Conservation (phyloP, 2,113 vertebrate genomes). For the Cynopterus brachyotis region DNA sequence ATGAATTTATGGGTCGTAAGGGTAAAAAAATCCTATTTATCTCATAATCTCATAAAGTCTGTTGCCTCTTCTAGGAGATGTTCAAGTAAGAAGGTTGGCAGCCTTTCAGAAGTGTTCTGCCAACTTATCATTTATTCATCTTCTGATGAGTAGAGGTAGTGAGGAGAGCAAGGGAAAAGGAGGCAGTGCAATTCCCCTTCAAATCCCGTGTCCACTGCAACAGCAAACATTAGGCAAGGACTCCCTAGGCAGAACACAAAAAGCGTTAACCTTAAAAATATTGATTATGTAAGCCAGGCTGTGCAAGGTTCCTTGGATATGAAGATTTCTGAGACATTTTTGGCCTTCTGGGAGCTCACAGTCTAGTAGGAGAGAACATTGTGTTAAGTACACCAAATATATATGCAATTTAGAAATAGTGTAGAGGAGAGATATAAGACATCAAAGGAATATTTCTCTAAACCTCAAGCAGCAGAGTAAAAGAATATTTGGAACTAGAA, state of each 20-base stretch:
- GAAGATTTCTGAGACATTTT: conserved; percentile 6
- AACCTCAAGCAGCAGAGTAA: neutral
- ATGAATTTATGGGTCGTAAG: neutral
- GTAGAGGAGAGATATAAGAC: neutral
- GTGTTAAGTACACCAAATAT: neutral
- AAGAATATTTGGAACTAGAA: neutral
- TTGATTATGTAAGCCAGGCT: neutral
- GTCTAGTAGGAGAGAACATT: neutral
- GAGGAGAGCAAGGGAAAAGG: neutral
- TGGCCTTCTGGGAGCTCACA: neutral
- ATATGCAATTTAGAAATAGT: conserved; percentile 25
- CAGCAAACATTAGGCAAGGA: neutral
- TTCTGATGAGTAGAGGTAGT: neutral
- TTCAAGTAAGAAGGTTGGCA: neutral
- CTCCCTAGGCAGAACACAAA: neutral
- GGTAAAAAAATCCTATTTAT: neutral
- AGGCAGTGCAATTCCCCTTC: neutral
- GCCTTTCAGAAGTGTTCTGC: neutral
- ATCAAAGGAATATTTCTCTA: neutral
- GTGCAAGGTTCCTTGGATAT: neutral
- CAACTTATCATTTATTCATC: neutral
- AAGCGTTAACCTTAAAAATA: neutral
- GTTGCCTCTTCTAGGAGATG: neutral
- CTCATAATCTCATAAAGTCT: conserved; percentile 18
- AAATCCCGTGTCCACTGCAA: neutral